Percentiles rank a stretch among this genome's conserved stretches.
These are phyloP conservation scores for Cuniculus paca DNA, from an alignment of 2,797 vertebrate genomes.

Conservation along the genomic window DNA sequence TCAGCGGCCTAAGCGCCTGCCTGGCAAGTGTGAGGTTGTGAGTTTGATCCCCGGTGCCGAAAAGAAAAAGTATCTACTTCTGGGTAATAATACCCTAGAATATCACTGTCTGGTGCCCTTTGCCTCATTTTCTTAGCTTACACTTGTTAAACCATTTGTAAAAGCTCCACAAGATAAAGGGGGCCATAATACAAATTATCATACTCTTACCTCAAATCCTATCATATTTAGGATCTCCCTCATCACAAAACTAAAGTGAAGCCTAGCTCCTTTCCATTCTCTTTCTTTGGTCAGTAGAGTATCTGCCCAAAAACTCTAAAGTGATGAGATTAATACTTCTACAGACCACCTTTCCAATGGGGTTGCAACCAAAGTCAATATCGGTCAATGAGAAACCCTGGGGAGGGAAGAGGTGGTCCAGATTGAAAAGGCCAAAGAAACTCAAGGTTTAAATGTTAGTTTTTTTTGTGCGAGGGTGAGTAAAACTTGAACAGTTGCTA, in stretches of 20 bases:
- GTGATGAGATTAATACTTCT: background rate
- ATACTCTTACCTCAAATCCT: background rate
- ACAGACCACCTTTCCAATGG: background rate
- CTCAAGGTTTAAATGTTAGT: background rate
- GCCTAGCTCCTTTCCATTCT: background rate
- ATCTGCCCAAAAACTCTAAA: background rate
- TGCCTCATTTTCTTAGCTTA: constrained; percentile 18
- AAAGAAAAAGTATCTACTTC: background rate
- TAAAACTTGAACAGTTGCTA: background rate
- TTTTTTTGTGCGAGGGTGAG: background rate
- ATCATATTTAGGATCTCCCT: background rate
- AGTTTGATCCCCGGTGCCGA: too few relatives aligned
- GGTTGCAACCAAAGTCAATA: background rate
- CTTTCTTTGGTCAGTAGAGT: background rate
- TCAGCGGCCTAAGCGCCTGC: too few relatives aligned
- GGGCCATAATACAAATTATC: background rate
- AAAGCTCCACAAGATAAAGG: background rate
- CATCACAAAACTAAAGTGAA: constrained; percentile 2
- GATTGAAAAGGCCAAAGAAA: background rate
- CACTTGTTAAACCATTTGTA: background rate
- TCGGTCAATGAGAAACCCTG: background rate
- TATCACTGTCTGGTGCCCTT: background rate
- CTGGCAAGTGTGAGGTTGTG: too few relatives aligned
- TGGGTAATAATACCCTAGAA: background rate
- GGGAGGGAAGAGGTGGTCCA: background rate